A percentile compares a stretch with the other conserved stretches of the same genome.
Evolutionary conservation across 2,113 vertebrate species (phyloP).

Genomic region (Emydura subglobosa): DNA sequence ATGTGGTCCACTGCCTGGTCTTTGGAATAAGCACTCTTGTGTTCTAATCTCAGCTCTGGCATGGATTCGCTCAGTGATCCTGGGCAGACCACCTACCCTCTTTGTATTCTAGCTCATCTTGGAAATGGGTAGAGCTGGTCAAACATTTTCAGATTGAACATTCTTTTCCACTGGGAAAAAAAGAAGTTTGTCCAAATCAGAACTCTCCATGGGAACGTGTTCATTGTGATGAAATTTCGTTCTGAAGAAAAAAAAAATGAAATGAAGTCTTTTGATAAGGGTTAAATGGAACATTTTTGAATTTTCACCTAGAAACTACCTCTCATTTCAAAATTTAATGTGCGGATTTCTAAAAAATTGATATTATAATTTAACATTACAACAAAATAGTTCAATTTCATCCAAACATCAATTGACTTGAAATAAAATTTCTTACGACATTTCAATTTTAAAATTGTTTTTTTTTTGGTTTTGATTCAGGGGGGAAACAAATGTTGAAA

Average conservation of each 20-base stretch:
- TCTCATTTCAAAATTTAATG: neutral
- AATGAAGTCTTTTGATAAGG: neutral
- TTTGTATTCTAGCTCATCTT: neutral
- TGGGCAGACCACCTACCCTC: neutral
- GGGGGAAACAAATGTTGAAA: neutral
- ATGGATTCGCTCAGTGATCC: neutral
- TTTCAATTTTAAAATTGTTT: neutral
- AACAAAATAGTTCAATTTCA: neutral
- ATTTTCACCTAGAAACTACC: neutral
- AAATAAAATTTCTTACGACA: neutral
- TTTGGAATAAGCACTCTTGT: rapidly evolving
- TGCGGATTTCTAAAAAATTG: neutral
- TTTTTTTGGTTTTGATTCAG: neutral
- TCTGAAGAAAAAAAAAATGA: neutral
- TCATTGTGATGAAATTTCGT: neutral
- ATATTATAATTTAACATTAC: neutral
- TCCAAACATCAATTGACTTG: constrained; percentile 1
- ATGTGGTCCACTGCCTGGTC: neutral
- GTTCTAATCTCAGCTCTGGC: rapidly evolving
- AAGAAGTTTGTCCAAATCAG: neutral
- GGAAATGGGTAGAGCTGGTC: neutral
- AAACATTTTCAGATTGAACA: rapidly evolving
- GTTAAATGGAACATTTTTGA: neutral
- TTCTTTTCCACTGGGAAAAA: neutral
- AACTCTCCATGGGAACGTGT: neutral